Conservation (phyloP, 2,888 invertebrate species). For the Lepas anatifera region DNA sequence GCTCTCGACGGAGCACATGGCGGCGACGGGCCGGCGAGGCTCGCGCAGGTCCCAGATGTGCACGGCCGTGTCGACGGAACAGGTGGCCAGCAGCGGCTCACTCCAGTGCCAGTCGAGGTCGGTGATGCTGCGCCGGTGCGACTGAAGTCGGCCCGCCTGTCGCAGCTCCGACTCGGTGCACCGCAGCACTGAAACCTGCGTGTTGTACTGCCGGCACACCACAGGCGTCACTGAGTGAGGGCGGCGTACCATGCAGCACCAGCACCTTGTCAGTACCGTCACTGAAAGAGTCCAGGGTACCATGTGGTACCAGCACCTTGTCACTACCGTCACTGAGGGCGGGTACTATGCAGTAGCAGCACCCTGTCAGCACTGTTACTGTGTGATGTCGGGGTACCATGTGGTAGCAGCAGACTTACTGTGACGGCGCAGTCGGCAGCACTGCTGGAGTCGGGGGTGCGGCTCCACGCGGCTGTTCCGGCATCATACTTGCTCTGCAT, state of each 20-base stretch:
- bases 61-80: conserved; percentile 86
- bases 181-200: neutral
- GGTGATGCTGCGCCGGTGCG: conserved; percentile 73
- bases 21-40: conserved; percentile 64
- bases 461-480: neutral
- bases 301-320: no score
- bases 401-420: neutral
- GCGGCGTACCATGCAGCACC: no score
- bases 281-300: no score
- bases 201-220: neutral
- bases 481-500: conserved; percentile 10
- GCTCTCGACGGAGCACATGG: conserved; percentile 31
- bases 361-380: no score
- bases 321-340: no score
- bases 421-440: neutral
- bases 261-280: no score
- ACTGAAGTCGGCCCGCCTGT: conserved; percentile 46
- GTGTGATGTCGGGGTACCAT: no score
- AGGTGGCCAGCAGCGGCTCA: conserved; percentile 66
- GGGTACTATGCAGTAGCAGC: no score
- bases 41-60: conserved; percentile 89
- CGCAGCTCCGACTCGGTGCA: neutral
- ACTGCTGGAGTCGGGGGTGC: neutral
- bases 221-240: no score
- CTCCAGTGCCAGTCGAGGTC: conserved; percentile 84